Percentiles rank a stretch among this genome's conserved stretches.
These are phyloP conservation scores for Pardalotus punctatus DNA, from an alignment of 2,113 vertebrate species.

Conservation along the genomic window DNA sequence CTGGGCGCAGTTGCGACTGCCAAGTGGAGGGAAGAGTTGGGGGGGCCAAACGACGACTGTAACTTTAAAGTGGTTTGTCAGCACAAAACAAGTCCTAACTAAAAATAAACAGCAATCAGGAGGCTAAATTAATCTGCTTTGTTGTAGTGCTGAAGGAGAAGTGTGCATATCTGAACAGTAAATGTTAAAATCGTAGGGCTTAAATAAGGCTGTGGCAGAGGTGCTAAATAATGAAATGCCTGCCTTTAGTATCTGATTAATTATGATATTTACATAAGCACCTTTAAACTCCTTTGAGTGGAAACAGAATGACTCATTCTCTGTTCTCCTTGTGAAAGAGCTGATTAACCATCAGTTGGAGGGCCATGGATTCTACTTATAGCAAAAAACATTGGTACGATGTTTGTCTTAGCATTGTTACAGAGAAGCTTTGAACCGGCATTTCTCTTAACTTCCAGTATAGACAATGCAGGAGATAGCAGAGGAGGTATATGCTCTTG, in stretches of 20 bases:
- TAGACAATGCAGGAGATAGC: not conserved
- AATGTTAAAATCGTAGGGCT: slow-evolving; percentile 51
- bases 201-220: slow-evolving; percentile 64
- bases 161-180: slow-evolving; percentile 56
- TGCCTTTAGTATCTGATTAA: slow-evolving; percentile 66
- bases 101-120: slow-evolving; percentile 64
- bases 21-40: not conserved
- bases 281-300: slow-evolving; percentile 72
- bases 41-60: slow-evolving; percentile 20
- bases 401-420: slow-evolving; percentile 18
- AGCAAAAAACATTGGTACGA: not conserved
- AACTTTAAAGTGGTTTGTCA: slow-evolving; percentile 62
- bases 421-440: not conserved
- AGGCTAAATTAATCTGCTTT: slow-evolving; percentile 65
- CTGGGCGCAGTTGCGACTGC: not conserved
- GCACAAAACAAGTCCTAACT: slow-evolving; percentile 41
- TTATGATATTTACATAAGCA: slow-evolving; percentile 74
- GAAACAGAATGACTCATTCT: slow-evolving; percentile 72
- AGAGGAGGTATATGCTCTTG: not conserved
- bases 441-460: slow-evolving; percentile 27
- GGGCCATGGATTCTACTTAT: slow-evolving; percentile 42
- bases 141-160: slow-evolving; percentile 44
- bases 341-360: slow-evolving; percentile 66
- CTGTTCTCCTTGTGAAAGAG: slow-evolving; percentile 65
- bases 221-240: slow-evolving; percentile 65